Evolutionary conservation across 2,113 vertebrate species (phyloP).

Genomic region (Ictalurus punctatus): DNA sequence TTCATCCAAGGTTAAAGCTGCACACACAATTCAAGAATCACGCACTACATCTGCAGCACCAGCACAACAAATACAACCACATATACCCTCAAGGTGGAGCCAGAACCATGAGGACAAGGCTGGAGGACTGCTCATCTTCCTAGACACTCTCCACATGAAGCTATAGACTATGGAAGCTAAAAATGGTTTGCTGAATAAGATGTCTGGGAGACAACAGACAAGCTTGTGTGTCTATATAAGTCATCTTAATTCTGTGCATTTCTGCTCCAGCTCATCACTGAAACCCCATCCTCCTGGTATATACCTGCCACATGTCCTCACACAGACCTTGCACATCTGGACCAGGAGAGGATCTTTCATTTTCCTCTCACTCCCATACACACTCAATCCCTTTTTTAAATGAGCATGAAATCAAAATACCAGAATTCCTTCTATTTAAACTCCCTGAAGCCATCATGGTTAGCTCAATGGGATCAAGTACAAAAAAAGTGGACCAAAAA

Average conservation of each 20-base stretch:
- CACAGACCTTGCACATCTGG: neutral
- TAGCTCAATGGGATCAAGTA: neutral
- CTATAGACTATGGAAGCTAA: neutral
- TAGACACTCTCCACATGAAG: neutral
- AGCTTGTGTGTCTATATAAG: neutral
- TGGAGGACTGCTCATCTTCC: neutral
- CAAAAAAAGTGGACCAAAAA: neutral
- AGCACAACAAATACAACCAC: neutral
- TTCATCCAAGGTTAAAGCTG: neutral
- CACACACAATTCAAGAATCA: neutral
- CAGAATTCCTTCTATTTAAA: neutral
- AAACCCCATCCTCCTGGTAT: neutral
- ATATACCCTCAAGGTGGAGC: constrained; percentile 3
- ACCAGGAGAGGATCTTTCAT: neutral
- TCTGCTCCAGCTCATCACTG: neutral
- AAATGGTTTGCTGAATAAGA: constrained; percentile 8
- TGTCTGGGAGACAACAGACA: neutral
- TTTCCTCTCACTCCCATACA: neutral
- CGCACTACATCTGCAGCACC: neutral
- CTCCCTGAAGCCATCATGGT: neutral
- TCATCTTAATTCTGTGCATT: neutral
- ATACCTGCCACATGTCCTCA: neutral
- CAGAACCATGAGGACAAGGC: neutral
- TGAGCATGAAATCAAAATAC: neutral
- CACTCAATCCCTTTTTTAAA: neutral